Percentiles rank a stretch among this genome's conserved stretches.
Evolutionary conservation across 2,113 vertebrate species (phyloP).

Genomic region (Strigops habroptila): DNA sequence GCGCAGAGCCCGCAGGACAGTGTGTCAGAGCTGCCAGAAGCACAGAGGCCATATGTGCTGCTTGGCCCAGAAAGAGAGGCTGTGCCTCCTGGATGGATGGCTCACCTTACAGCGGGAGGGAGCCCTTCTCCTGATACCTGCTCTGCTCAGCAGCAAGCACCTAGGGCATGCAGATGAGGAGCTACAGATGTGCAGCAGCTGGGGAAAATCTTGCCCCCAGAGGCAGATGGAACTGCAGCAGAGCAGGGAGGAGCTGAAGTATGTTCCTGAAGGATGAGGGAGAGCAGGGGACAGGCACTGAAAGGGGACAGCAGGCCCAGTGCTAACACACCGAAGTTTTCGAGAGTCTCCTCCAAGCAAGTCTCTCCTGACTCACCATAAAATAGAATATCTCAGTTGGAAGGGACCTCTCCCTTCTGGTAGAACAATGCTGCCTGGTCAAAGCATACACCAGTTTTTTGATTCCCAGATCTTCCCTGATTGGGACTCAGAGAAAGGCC

Average conservation of each 20-base stretch:
- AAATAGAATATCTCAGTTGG: neutral
- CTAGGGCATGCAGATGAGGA: neutral
- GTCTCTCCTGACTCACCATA: neutral
- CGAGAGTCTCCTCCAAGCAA: neutral
- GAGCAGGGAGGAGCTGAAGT: neutral
- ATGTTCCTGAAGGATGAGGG: neutral
- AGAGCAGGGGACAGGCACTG: neutral
- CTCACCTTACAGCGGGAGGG: accelerated
- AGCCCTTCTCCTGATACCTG: neutral
- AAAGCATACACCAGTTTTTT: neutral
- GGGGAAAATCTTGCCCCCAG: neutral
- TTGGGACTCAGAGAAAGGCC: neutral
- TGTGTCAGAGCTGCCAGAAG: neutral
- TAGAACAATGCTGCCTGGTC: neutral
- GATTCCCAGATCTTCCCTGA: neutral
- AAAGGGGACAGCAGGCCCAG: neutral
- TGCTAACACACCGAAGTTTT: neutral
- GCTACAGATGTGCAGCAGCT: neutral
- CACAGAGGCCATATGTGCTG: neutral
- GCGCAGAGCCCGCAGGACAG: accelerated
- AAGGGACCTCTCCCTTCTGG: neutral
- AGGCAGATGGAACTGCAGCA: neutral
- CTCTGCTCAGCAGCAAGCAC: neutral
- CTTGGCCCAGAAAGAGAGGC: neutral
- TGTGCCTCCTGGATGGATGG: neutral